phyloP scores from a whole-genome alignment of 2,797 vertebrate genomes.

The Acanthurus tractus region DNA sequence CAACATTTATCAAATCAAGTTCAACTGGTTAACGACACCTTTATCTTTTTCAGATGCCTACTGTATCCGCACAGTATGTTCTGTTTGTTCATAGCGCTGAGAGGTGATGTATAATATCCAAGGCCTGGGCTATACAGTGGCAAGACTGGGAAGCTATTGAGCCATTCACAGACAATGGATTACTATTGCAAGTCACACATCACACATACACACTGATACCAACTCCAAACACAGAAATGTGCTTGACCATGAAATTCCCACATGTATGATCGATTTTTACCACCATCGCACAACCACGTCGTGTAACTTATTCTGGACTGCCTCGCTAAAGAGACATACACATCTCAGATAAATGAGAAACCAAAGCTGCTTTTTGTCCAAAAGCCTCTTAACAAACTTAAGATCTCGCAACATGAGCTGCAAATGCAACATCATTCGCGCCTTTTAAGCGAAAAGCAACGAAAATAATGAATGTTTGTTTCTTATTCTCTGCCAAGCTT shows the following conservation, averaged over 20 bases:
- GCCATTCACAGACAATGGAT: conserved; percentile 9
- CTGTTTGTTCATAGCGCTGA: conserved; percentile 9
- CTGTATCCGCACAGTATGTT: not conserved
- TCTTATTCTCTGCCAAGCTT: not conserved
- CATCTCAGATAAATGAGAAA: not conserved
- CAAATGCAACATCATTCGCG: conserved; percentile 12
- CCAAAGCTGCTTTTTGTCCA: not conserved
- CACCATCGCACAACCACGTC: not conserved
- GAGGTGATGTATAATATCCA: conserved; percentile 22
- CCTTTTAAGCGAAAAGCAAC: not conserved
- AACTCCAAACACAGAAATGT: not conserved
- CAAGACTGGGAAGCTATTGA: conserved; percentile 37
- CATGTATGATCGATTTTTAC: not conserved
- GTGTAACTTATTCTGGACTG: not conserved
- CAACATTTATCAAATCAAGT: conserved; percentile 23
- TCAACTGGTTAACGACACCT: conserved; percentile 18
- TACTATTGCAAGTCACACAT: not conserved
- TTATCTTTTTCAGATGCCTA: conserved; percentile 25
- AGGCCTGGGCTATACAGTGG: not conserved
- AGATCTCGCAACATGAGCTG: conserved; percentile 6
- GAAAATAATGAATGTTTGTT: conserved; percentile 1
- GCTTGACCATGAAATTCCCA: conserved; percentile 15
- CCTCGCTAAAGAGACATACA: not conserved
- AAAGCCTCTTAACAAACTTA: conserved; percentile 9
- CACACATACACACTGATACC: not conserved